Conservation (phyloP, 92 coral and sea anemone species). For the Pocillopora meandrina region DNA sequence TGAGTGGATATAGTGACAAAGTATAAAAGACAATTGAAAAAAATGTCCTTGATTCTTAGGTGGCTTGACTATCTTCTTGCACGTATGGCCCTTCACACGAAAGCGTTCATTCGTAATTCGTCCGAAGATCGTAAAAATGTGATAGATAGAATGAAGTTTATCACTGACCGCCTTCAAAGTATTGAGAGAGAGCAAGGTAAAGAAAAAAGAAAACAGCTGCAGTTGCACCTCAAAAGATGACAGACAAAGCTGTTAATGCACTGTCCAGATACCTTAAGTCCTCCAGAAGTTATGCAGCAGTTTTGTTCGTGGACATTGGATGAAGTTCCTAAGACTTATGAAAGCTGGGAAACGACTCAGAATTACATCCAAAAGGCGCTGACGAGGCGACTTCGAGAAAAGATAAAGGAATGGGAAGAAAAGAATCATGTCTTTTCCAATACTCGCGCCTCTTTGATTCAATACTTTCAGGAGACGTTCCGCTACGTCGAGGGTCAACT, state of each 20-base stretch:
- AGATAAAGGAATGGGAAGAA: constrained; percentile 51
- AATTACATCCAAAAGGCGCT: constrained; percentile 10
- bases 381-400: constrained; percentile 16
- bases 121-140: constrained; percentile 24
- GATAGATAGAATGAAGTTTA: neutral
- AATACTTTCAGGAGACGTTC: constrained; percentile 26
- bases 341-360: constrained; percentile 29
- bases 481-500: constrained; percentile 28
- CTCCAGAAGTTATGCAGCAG: neutral
- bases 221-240: neutral
- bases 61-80: constrained; percentile 45
- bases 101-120: constrained; percentile 33
- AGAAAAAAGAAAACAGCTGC: constrained; percentile 13
- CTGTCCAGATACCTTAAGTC: constrained; percentile 19
- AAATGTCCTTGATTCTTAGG: neutral
- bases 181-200: constrained; percentile 26
- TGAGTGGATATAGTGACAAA: neutral
- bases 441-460: constrained; percentile 26
- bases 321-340: constrained; percentile 23
- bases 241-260: neutral
- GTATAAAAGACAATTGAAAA: neutral
- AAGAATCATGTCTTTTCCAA: constrained; percentile 28
- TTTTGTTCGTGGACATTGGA: constrained; percentile 43
- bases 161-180: neutral
- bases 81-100: constrained; percentile 21